These are phyloP conservation scores for Myzus persicae DNA, from an alignment of 1,140 invertebrate species.

Conservation along the genomic window DNA sequence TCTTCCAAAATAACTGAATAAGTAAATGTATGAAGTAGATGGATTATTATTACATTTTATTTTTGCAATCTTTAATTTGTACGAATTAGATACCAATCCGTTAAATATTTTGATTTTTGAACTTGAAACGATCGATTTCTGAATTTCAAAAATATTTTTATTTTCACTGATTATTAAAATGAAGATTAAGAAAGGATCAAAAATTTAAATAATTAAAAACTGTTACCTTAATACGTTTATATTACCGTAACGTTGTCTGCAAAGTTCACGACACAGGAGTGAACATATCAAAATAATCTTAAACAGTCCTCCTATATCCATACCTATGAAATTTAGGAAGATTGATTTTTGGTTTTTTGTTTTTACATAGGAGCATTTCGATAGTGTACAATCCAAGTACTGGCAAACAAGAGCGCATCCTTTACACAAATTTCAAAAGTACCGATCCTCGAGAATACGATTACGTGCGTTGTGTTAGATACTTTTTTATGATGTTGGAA, in stretches of 20 bases:
- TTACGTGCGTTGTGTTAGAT: background rate
- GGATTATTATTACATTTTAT: no score
- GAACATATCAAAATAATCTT: background rate
- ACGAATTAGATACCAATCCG: no score
- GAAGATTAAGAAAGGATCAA: background rate
- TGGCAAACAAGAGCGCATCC: background rate
- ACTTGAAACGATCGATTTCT: background rate
- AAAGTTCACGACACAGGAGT: background rate
- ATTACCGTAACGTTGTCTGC: background rate
- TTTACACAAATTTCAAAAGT: conserved; percentile 47
- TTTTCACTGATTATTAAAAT: background rate
- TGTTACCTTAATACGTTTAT: background rate
- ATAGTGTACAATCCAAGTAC: background rate
- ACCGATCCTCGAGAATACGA: background rate
- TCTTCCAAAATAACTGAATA: background rate
- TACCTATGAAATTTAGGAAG: background rate
- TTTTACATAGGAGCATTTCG: background rate
- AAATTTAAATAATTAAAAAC: background rate
- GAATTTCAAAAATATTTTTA: background rate
- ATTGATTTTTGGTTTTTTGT: background rate
- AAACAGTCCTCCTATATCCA: background rate
- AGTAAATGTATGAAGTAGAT: background rate
- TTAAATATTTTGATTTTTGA: no score
- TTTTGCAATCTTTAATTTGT: no score
- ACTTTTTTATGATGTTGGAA: conserved; percentile 41